Evolutionary conservation across 2,797 vertebrate genomes (phyloP), one percentile per base, ranked within the genome.

Genomic region (Hydrolagus colliei): DNA sequence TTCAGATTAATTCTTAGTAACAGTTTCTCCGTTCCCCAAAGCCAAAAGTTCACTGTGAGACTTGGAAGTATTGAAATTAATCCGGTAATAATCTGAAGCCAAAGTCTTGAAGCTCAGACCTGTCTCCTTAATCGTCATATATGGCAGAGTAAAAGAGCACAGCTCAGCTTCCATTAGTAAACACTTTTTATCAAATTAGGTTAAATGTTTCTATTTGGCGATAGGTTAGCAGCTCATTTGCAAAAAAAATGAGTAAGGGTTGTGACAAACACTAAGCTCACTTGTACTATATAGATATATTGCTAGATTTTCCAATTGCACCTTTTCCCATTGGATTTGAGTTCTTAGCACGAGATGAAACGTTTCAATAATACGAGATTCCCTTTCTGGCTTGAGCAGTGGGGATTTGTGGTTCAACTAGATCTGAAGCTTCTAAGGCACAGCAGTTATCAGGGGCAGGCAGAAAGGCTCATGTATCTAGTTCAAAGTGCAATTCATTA

Each of bases 401-500:
- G 67, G 13, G 22, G 78, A 80, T 80, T 20, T 68, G 18, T 3
- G 16, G 41, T 18, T 41, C 27, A 41, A 18, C 18, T 13, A 12
- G 63, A 35, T 20, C 68, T 68, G 35, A 18, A 32, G 68, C 5
- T 68, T 18, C 4, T 68, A 32, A 18, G 65, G 32, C 32, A 68
- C 18, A 32, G 68, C 22, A 14, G 63, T 68, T 20, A 32, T 79
- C 61, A 79, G 62, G 61, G 63, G 13, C 13, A 63, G 13, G n/a
- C 62, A 12, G 9, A 35, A 16, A 13, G 32, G 62, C 14, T 80
- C 61, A 22, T 13, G 11, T 27, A 27, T 41, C 79, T 65, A 82
- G 79, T 32, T 82, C 62, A 82, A 82, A 8, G 9, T 82, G 79
- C 41, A 63, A 82, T 41, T 68, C 63, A 82, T 67, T 18, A 82